Base-by-base conservation (phyloP, 2,888 invertebrate species). In the Apoda limacodes region DNA sequence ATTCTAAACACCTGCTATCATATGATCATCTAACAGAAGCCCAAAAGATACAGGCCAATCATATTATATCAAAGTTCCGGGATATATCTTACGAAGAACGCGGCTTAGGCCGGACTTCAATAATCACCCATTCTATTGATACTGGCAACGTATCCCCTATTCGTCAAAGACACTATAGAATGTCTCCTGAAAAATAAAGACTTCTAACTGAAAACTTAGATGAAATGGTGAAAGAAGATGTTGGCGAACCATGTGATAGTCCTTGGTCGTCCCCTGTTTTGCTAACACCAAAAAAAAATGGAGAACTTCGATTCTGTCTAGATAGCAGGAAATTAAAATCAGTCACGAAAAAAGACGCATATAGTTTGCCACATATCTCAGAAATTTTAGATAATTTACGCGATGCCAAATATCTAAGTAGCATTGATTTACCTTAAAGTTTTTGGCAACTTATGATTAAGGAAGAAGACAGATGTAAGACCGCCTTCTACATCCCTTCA, bases 171-270 rank as follows among this genome's bases (percentile, higher is more conserved):
- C 46, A 45, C 13, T 47, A 48, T 13, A 9, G 48, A 7, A 25
- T 50, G 35, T 44, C 50, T 2, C 50, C 47, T 0, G 47, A 44
- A 13, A 50, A 50, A 30, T 41, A 43, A 30, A 17, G 37, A n/a
- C n/a, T n/a, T 19, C 19, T 9, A 9, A 9, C 5, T 19, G 34
- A 45, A 14, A 39, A 52, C 20, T 9, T 50, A 3, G 48, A 48
- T 26, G 44, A 50, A n/a, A 49, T 49, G 50, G 15, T 50, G 1
- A 17, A 22, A 4, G 11, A 29, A 0, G 46, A 40, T 10, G 43
- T 50, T 0, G 23, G 49, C 5, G 44, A 44, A 9, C 40, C 42
- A 2, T 39, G 45, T 12, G 49, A 48, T 21, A 50, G 50, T 14
- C 34, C 45, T 0, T 51, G 51, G 53, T 46, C 42, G 1, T 43